Evolutionary conservation across 2,113 vertebrate genomes (phyloP).

Genomic region (Otolemur garnettii): DNA sequence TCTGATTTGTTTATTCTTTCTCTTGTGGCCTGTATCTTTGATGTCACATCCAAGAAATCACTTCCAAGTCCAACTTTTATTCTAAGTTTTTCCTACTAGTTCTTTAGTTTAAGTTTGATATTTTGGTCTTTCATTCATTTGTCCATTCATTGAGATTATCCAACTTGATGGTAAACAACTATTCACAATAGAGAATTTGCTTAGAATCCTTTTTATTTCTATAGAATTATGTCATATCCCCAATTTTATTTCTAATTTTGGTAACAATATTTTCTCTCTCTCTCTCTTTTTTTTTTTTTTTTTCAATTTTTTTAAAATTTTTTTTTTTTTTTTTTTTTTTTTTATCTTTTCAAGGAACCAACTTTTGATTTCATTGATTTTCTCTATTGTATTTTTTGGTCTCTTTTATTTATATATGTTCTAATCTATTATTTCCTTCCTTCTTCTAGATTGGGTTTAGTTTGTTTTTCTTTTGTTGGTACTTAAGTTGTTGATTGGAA

Average conservation of each 20-base stretch:
- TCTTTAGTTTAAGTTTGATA: background rate
- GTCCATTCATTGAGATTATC: background rate
- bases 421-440: background rate
- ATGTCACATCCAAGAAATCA: background rate
- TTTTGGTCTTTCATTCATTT: background rate
- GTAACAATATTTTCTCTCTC: background rate
- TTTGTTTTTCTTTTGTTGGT: background rate
- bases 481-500: background rate
- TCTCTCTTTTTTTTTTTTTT: background rate
- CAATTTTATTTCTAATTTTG: background rate
- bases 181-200: background rate
- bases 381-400: background rate
- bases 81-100: background rate
- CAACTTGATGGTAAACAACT: background rate
- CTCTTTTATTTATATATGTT: background rate
- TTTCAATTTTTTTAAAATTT: background rate
- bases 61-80: background rate
- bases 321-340: background rate
- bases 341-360: background rate
- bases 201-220: background rate
- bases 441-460: background rate
- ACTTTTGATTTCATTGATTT: background rate
- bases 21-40: background rate
- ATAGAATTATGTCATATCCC: background rate
- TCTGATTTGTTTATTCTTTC: background rate